Percentiles rank a stretch among this genome's conserved stretches.
phyloP scores from a whole-genome alignment of 2,888 invertebrate genomes.

The Hemicrepidius hirtus region DNA sequence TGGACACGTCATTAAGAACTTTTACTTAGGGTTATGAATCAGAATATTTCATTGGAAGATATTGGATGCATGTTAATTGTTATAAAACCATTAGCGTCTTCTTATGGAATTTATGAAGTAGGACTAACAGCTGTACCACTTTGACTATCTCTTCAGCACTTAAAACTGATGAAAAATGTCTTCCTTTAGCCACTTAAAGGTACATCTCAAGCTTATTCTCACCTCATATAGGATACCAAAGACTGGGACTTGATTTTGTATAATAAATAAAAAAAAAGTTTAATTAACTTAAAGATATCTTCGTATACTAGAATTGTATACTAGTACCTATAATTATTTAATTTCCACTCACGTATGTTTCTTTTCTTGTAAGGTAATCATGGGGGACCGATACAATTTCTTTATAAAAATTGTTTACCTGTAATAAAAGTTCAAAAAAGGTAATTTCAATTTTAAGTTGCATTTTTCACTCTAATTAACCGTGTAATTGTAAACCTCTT shows the following conservation, averaged over 20 bases:
- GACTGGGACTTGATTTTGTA: too few relatives aligned
- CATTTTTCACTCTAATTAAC: constrained; percentile 44
- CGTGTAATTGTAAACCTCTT: constrained; percentile 45
- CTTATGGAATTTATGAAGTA: constrained; percentile 59
- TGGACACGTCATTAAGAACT: constrained; percentile 6
- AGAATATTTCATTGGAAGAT: constrained; percentile 26
- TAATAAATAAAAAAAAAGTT: too few relatives aligned
- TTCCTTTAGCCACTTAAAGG: constrained; percentile 55
- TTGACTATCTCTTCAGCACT: constrained; percentile 51
- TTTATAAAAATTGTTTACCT: constrained; percentile 28
- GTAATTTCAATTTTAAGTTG: constrained; percentile 31
- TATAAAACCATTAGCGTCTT: constrained; percentile 61
- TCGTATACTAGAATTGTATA: too few relatives aligned
- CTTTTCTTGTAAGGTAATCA: not conserved
- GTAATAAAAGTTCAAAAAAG: constrained; percentile 15
- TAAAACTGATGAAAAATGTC: constrained; percentile 55
- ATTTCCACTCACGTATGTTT: too few relatives aligned
- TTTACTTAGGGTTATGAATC: constrained; percentile 21
- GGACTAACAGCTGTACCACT: constrained; percentile 57
- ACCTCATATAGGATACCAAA: constrained; percentile 41
- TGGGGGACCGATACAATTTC: not conserved
- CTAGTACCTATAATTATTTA: too few relatives aligned
- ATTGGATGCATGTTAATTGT: constrained; percentile 52
- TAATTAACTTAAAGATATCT: too few relatives aligned
- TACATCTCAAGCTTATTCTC: constrained; percentile 40